Percentiles rank a stretch among this genome's conserved stretches.
These are phyloP conservation scores for Patella ulyssiponensis DNA, from an alignment of 2,888 invertebrate species.

Conservation along the genomic window DNA sequence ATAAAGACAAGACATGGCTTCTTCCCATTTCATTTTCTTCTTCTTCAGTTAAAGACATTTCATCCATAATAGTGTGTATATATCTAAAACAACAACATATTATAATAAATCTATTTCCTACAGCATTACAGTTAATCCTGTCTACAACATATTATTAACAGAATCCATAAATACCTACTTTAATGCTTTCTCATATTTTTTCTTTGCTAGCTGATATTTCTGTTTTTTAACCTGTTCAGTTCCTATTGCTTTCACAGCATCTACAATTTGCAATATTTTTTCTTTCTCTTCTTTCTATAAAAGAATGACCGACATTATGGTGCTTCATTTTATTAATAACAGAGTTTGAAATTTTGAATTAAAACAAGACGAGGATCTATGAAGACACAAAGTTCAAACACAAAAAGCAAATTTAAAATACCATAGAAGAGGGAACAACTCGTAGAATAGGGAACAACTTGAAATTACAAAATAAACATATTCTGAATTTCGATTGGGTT, in stretches of 20 bases:
- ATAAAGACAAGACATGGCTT: constrained; percentile 47
- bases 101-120: neutral
- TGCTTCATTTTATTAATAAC: too few species aligned
- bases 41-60: constrained; percentile 48
- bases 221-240: constrained; percentile 79
- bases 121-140: neutral
- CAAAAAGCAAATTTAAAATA: too few species aligned
- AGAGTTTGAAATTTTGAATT: too few species aligned
- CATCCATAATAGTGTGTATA: constrained; percentile 48
- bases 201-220: constrained; percentile 78
- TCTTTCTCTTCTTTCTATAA: constrained; percentile 49
- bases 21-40: constrained; percentile 69
- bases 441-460: too few species aligned
- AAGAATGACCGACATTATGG: neutral
- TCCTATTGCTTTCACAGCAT: constrained; percentile 75
- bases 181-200: constrained; percentile 86
- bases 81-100: constrained; percentile 42
- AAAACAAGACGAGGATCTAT: too few species aligned
- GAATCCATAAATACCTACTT: constrained; percentile 75
- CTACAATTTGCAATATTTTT: constrained; percentile 41
- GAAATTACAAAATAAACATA: too few species aligned
- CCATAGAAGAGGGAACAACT: too few species aligned
- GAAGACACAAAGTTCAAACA: too few species aligned
- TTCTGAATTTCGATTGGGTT: too few species aligned
- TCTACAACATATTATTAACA: too few species aligned